phyloP scores from a whole-genome alignment of 2,888 invertebrate genomes.

The Thereva unica region DNA sequence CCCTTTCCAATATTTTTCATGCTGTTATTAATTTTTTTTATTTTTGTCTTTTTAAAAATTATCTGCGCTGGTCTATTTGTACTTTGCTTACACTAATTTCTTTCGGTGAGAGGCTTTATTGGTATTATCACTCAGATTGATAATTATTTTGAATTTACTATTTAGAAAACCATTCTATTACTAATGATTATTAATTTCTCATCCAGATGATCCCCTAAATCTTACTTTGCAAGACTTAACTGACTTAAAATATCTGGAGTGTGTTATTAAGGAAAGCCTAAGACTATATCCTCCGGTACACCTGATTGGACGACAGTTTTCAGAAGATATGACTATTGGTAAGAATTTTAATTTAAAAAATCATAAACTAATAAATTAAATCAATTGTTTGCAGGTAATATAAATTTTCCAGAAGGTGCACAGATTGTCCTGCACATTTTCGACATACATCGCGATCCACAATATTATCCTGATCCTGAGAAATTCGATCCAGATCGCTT shows the following conservation, averaged over 20 bases:
- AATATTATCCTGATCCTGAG: constrained; percentile 49
- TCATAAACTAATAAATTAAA: no score
- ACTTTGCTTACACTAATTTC: no score
- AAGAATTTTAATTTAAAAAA: constrained; percentile 26
- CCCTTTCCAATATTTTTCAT: no score
- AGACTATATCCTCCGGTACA: constrained; percentile 69
- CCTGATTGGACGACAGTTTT: constrained; percentile 63
- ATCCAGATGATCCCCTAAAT: no score
- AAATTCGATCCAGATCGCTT: constrained; percentile 53
- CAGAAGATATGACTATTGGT: constrained; percentile 63
- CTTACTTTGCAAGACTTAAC: constrained; percentile 46
- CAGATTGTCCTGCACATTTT: constrained; percentile 52
- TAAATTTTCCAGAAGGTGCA: constrained; percentile 46
- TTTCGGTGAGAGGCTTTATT: constrained; percentile 53
- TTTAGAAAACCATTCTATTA: no score
- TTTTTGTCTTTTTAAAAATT: no score
- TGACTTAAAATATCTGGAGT: constrained; percentile 59
- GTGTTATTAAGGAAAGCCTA: constrained; percentile 69
- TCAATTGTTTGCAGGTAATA: no score
- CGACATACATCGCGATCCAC: constrained; percentile 50
- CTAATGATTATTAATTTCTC: no score
- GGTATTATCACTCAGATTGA: constrained; percentile 43
- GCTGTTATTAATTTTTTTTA: no score
- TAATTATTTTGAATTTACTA: no score
- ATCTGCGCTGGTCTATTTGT: no score